Conservation (phyloP, 2,888 invertebrate genomes). For the Lysandra coridon region DNA sequence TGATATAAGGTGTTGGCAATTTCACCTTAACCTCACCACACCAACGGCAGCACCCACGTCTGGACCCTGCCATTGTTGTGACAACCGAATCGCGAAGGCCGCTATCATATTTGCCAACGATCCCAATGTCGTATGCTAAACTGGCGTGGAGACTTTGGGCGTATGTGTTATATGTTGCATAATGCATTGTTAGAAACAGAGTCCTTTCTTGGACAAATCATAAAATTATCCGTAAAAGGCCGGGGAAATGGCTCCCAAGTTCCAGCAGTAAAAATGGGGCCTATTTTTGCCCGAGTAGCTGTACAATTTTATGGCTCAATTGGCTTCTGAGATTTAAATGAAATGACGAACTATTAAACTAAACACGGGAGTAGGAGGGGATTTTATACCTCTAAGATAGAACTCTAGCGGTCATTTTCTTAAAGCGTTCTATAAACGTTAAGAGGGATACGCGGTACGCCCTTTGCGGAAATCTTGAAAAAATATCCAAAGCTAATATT, state of each 20-base stretch:
- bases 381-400: not conserved
- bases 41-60: not conserved
- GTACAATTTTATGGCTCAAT: not conserved
- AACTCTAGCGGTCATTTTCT: not conserved
- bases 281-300: not conserved
- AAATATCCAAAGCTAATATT: not conserved
- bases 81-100: constrained; percentile 10
- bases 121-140: constrained; percentile 20
- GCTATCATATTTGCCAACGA: constrained; percentile 19
- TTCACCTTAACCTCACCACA: constrained; percentile 23
- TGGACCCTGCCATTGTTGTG: constrained; percentile 4
- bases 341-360: not conserved
- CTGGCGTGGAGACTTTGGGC: not conserved
- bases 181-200: constrained; percentile 2
- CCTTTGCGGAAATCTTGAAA: too few relatives aligned
- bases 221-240: not conserved
- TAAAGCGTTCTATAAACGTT: too few relatives aligned
- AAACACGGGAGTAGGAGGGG: not conserved
- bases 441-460: too few relatives aligned
- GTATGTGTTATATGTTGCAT: not conserved
- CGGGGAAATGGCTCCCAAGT: not conserved
- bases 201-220: not conserved
- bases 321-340: not conserved
- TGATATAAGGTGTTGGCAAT: constrained; percentile 18
- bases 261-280: not conserved